Percentiles rank a stretch among this genome's conserved stretches.
These are phyloP conservation scores for Talpa occidentalis DNA, from an alignment of 2,113 vertebrate species.

Conservation along the genomic window DNA sequence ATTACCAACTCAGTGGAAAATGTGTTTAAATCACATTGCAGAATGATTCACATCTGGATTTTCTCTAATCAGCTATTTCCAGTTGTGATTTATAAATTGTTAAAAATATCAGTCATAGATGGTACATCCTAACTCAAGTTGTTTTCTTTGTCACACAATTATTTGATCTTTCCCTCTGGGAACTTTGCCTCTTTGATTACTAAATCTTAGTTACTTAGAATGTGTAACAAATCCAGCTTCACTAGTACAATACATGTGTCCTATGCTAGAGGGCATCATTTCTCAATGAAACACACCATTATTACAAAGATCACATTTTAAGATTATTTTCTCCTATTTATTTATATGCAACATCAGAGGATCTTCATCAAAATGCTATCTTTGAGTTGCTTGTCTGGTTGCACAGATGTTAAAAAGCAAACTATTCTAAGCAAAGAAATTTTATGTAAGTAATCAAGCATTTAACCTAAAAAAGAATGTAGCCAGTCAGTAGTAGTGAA, in stretches of 20 bases:
- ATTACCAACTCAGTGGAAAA: background rate
- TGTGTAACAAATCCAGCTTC: background rate
- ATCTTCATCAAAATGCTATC: background rate
- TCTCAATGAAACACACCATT: background rate
- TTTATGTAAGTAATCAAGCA: background rate
- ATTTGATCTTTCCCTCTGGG: background rate
- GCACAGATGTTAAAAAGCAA: constrained; percentile 27
- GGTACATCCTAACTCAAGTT: background rate
- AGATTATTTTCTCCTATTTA: background rate
- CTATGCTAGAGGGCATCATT: background rate
- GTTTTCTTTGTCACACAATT: background rate
- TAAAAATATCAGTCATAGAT: background rate
- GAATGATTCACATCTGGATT: background rate
- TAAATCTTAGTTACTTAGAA: constrained; percentile 3
- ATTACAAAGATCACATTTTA: background rate
- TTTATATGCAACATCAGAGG: background rate
- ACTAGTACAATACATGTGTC: background rate
- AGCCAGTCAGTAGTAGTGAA: background rate
- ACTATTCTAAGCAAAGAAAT: background rate
- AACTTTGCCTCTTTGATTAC: constrained; percentile 4
- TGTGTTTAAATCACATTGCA: background rate
- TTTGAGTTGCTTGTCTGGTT: constrained; percentile 29
- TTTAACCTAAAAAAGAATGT: constrained; percentile 1
- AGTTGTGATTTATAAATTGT: background rate
- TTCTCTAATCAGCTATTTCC: background rate